Percentiles rank a stretch among this genome's conserved stretches.
These are phyloP conservation scores for Crotalus helleri DNA, from an alignment of 2,113 vertebrate species.

Conservation along the genomic window DNA sequence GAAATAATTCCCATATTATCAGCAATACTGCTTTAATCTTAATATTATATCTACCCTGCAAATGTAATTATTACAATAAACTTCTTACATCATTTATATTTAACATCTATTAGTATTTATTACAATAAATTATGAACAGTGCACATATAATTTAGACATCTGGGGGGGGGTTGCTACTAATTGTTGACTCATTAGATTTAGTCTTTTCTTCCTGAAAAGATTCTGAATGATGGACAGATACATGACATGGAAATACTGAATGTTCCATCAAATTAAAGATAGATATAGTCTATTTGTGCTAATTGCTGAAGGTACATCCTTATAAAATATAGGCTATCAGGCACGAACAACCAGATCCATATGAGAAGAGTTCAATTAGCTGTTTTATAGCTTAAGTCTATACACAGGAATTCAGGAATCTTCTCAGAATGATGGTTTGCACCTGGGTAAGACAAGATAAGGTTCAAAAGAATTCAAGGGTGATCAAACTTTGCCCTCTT, in stretches of 20 bases:
- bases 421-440: background rate
- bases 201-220: background rate
- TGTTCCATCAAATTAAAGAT: background rate
- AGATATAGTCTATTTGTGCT: background rate
- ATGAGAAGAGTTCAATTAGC: background rate
- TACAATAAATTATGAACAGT: slow-evolving; percentile 6
- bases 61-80: background rate
- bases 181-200: background rate
- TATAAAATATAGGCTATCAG: background rate
- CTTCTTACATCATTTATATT: background rate
- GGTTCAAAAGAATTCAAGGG: background rate
- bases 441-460: background rate
- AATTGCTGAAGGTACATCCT: background rate
- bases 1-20: background rate
- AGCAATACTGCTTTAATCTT: background rate
- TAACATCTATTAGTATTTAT: background rate
- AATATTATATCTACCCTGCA: background rate
- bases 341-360: background rate
- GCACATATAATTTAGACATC: background rate
- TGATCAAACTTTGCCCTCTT: background rate
- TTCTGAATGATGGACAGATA: background rate
- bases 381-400: background rate
- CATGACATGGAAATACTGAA: background rate
- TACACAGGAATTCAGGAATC: background rate
- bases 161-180: background rate